phyloP scores from a whole-genome alignment of 2,797 vertebrate species.

The Coccyzus lansbergi region DNA sequence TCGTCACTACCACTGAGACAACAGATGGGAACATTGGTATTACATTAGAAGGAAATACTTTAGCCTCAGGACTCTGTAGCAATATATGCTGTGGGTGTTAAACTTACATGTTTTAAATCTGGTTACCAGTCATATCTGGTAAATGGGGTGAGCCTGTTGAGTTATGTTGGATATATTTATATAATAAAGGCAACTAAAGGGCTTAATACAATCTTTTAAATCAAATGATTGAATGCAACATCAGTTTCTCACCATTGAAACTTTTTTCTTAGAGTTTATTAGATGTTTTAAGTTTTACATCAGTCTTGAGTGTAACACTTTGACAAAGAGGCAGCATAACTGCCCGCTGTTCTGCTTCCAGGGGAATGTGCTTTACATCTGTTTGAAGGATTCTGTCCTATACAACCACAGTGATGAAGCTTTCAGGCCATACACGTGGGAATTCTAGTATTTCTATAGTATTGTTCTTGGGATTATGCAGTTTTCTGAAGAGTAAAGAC shows the following conservation, averaged over 20 bases:
- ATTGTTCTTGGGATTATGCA: background rate
- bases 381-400: background rate
- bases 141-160: background rate
- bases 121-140: background rate
- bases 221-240: background rate
- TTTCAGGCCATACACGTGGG: fast-evolving
- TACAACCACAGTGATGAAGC: background rate
- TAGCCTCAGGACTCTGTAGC: conserved; percentile 3
- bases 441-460: background rate
- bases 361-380: background rate
- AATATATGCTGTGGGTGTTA: background rate
- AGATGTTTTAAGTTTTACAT: background rate
- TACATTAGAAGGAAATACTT: conserved; percentile 25
- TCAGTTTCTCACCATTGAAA: background rate
- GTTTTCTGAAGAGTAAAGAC: background rate
- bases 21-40: conserved; percentile 40
- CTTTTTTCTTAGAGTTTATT: background rate
- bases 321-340: background rate
- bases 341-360: background rate
- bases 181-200: background rate
- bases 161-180: background rate
- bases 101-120: background rate
- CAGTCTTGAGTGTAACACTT: background rate
- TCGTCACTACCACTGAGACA: conserved; percentile 90
- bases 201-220: background rate